Conservation (phyloP, 1,140 invertebrate genomes). For the Aphidius ervi region DNA sequence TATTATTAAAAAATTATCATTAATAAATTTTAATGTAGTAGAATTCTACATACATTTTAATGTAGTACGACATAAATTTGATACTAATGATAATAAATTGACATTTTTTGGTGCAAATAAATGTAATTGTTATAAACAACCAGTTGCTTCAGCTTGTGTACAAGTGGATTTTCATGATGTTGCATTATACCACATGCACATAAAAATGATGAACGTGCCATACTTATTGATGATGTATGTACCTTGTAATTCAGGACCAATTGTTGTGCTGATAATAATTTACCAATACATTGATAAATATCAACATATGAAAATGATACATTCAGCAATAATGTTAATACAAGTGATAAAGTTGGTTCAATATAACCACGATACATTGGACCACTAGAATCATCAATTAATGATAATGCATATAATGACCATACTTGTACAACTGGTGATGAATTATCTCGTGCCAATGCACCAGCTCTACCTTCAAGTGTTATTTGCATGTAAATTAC, state of each 20-base stretch:
- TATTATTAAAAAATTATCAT: too few species aligned
- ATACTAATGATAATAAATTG: slow-evolving; percentile 88
- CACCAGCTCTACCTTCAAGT: slow-evolving; percentile 91
- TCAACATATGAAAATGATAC: slow-evolving; percentile 88
- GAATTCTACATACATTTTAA: too few species aligned
- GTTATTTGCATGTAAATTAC: slow-evolving; percentile 99
- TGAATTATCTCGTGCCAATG: slow-evolving; percentile 88
- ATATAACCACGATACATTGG: slow-evolving; percentile 98
- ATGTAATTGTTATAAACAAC: slow-evolving; percentile 95
- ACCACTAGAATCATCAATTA: slow-evolving; percentile 96
- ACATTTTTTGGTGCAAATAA: slow-evolving; percentile 94
- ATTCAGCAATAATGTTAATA: slow-evolving; percentile 82
- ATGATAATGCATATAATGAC: slow-evolving; percentile 83
- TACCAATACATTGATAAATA: slow-evolving; percentile 91
- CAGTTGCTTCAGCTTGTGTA: slow-evolving; percentile 94
- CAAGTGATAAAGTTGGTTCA: slow-evolving; percentile 88
- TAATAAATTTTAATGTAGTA: slow-evolving; percentile 34
- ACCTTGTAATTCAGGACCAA: slow-evolving; percentile 94
- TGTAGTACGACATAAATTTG: slow-evolving; percentile 85
- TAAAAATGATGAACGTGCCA: slow-evolving; percentile 73
- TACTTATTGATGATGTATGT: slow-evolving; percentile 66
- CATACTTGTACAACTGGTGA: slow-evolving; percentile 92
- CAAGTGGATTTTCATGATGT: slow-evolving; percentile 71
- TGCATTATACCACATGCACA: slow-evolving; percentile 57
- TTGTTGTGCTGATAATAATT: slow-evolving; percentile 93